These are phyloP conservation scores for Malurus leucopterus DNA, from an alignment of 2,797 vertebrate genomes.

Conservation along the genomic window DNA sequence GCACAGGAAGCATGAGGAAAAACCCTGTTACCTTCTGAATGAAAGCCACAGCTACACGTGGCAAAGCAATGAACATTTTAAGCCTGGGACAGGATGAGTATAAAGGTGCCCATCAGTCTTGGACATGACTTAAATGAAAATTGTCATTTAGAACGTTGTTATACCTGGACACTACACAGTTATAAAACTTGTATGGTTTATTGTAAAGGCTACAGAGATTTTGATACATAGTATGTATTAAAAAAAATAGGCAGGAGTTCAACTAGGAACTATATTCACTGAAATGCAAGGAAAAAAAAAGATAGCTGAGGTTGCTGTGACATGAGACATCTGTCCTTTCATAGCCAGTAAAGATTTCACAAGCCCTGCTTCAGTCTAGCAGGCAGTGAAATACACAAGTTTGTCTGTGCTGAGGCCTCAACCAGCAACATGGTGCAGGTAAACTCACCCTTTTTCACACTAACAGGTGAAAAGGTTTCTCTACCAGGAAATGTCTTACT, in stretches of 20 bases:
- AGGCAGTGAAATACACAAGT: fast-evolving
- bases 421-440: background rate
- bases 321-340: background rate
- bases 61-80: background rate
- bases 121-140: background rate
- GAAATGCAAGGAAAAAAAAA: background rate
- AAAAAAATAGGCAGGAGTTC: background rate
- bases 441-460: background rate
- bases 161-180: background rate
- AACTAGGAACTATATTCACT: background rate
- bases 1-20: background rate
- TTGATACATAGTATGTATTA: background rate
- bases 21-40: background rate
- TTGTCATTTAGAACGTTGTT: background rate
- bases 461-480: background rate
- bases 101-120: background rate
- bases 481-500: background rate
- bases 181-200: background rate
- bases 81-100: background rate
- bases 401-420: background rate
- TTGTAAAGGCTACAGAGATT: background rate
- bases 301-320: background rate
- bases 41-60: background rate
- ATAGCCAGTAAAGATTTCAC: background rate
- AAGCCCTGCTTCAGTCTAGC: background rate